phyloP scores from a whole-genome alignment of 1,140 invertebrate genomes.

The Campodea augens region DNA sequence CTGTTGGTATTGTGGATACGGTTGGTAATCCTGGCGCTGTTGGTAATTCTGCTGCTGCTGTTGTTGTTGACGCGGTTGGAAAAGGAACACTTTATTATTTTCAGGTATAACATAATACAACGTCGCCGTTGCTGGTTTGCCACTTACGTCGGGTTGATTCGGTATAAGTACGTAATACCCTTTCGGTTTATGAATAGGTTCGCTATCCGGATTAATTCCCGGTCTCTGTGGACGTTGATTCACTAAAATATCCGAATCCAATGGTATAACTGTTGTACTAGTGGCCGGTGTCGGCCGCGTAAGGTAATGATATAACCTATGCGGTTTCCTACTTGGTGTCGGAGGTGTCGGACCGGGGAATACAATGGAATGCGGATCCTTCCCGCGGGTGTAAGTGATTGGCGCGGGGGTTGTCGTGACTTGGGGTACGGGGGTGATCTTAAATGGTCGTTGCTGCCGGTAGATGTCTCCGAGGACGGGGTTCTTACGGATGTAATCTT shows the following conservation, averaged over 20 bases:
- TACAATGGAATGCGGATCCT: conserved; percentile 30
- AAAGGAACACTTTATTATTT: too few relatives aligned
- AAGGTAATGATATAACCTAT: conserved; percentile 12
- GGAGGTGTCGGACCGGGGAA: conserved; percentile 12
- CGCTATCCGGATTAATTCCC: conserved; percentile 40
- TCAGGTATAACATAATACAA: too few relatives aligned
- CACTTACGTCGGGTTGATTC: too few relatives aligned
- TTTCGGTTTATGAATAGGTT: too few relatives aligned
- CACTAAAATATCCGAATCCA: conserved; percentile 27
- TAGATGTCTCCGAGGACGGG: conserved; percentile 52
- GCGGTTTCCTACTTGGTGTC: conserved; percentile 8
- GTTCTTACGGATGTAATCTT: conserved; percentile 55
- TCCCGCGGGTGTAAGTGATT: conserved; percentile 5
- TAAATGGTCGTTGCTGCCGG: conserved; percentile 20
- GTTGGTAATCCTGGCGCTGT: too few relatives aligned
- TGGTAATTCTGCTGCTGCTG: too few relatives aligned
- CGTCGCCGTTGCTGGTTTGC: too few relatives aligned
- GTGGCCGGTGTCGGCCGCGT: conserved; percentile 15
- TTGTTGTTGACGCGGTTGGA: too few relatives aligned
- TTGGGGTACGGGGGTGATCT: conserved; percentile 31
- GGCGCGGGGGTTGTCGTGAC: conserved; percentile 20
- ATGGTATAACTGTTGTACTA: too few relatives aligned
- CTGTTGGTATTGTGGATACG: too few relatives aligned
- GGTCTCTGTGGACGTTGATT: conserved; percentile 38
- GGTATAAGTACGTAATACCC: too few relatives aligned